Conservation (phyloP, 2,113 vertebrate genomes). For the Pseudorectes ferrugineus region DNA sequence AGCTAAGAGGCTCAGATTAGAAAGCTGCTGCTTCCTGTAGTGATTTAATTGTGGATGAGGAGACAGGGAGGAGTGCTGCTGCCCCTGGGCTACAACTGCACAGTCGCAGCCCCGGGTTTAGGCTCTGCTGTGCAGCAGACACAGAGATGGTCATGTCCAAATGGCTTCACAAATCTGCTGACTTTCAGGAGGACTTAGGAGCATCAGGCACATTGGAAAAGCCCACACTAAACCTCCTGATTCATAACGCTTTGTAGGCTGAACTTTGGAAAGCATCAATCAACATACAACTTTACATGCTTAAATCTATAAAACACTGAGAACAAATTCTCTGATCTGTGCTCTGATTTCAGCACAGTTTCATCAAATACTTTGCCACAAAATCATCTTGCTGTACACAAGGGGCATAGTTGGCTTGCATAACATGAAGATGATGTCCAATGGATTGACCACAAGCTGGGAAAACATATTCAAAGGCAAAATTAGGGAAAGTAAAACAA, state of each 20-base stretch:
- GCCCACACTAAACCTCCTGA: background rate
- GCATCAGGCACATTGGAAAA: background rate
- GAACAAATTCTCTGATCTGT: background rate
- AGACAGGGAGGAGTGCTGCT: background rate
- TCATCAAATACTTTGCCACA: background rate
- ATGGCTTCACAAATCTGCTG: background rate
- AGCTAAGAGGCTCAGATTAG: background rate
- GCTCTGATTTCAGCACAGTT: background rate
- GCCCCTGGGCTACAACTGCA: too few species aligned
- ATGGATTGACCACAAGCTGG: background rate
- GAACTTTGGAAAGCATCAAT: background rate
- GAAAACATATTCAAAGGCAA: background rate
- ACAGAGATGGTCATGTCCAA: background rate
- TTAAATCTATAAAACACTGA: background rate
- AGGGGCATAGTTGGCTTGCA: background rate
- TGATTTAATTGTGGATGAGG: background rate
- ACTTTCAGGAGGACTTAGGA: background rate
- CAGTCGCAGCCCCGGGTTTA: background rate
- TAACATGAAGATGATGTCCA: background rate
- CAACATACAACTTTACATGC: background rate
- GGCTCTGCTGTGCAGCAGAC: background rate
- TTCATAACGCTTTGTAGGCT: background rate
- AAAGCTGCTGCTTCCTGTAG: background rate
- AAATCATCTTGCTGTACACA: rapidly evolving
- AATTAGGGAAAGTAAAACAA: background rate